Percentiles rank a stretch among this genome's conserved stretches.
Evolutionary conservation across 35 echinoderm and acorn worm species (phyloP).

Genomic region (Apostichopus parvimensis): DNA sequence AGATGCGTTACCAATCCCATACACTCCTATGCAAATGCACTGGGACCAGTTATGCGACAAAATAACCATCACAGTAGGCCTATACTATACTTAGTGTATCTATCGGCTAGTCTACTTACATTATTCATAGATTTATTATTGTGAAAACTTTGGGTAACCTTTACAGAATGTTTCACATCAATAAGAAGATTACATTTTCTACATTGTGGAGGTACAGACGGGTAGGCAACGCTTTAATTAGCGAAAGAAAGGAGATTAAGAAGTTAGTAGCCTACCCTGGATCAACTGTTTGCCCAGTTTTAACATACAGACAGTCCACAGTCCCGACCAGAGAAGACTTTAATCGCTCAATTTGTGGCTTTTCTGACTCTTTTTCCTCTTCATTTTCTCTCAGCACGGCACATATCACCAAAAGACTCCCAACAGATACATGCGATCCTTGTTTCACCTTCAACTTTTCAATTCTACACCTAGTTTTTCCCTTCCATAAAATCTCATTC

Average conservation of each 20-base stretch:
- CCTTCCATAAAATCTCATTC: constrained; percentile 37
- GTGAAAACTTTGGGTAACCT: too few species aligned
- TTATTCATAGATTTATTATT: too few species aligned
- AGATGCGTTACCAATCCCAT: too few species aligned
- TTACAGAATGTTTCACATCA: too few species aligned
- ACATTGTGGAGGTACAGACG: background rate
- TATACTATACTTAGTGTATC: too few species aligned
- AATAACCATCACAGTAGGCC: too few species aligned
- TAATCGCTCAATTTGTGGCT: constrained; percentile 14
- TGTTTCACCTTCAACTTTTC: constrained; percentile 44
- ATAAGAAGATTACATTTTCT: too few species aligned
- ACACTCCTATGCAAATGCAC: too few species aligned
- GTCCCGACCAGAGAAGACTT: constrained; percentile 47
- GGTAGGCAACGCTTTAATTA: background rate
- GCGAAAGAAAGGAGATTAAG: background rate
- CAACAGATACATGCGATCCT: constrained; percentile 47
- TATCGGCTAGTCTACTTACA: too few species aligned
- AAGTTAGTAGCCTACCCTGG: constrained; percentile 29
- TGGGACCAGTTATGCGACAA: too few species aligned
- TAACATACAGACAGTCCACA: constrained; percentile 44
- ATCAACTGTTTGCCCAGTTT: constrained; percentile 18
- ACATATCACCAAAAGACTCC: constrained; percentile 33
- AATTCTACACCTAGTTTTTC: constrained; percentile 46
- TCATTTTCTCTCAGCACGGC: background rate
- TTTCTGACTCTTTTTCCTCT: background rate